A percentile compares a stretch with the other conserved stretches of the same genome.
Evolutionary conservation across 2,797 vertebrate genomes (phyloP).

Genomic region (Chrosomus eos): DNA sequence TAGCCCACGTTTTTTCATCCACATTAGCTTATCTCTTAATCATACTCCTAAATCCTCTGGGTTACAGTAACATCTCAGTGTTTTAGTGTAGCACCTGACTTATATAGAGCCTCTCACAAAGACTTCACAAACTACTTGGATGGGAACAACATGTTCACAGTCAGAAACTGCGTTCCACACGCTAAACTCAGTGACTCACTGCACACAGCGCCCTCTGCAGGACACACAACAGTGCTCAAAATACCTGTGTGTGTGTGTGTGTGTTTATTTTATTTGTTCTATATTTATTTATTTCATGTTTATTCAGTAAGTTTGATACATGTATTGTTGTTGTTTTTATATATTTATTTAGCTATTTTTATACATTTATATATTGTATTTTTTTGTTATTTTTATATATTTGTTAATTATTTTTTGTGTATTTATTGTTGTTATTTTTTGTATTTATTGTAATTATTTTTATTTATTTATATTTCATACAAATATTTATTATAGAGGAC

Average conservation of each 20-base stretch:
- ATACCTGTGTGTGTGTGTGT: background rate
- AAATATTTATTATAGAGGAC: background rate
- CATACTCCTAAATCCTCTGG: background rate
- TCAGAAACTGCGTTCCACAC: background rate
- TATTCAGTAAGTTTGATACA: too few species aligned
- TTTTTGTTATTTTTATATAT: background rate
- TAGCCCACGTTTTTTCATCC: background rate
- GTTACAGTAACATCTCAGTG: background rate
- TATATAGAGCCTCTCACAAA: background rate
- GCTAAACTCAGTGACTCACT: too few species aligned
- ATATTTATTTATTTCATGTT: too few species aligned
- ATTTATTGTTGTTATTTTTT: background rate
- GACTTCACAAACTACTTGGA: background rate
- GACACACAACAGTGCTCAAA: too few species aligned
- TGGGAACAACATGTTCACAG: background rate
- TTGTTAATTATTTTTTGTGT: background rate
- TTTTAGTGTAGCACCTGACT: background rate
- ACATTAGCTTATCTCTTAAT: background rate
- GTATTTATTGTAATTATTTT: too few species aligned
- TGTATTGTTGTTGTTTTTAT: background rate
- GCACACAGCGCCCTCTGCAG: conserved; percentile 1
- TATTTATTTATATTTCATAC: background rate
- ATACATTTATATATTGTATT: too few species aligned
- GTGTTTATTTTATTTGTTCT: background rate
- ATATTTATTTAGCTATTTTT: background rate